Evolutionary conservation across 2,797 vertebrate genomes (phyloP).

Genomic region (Chiroxiphia lanceolata): DNA sequence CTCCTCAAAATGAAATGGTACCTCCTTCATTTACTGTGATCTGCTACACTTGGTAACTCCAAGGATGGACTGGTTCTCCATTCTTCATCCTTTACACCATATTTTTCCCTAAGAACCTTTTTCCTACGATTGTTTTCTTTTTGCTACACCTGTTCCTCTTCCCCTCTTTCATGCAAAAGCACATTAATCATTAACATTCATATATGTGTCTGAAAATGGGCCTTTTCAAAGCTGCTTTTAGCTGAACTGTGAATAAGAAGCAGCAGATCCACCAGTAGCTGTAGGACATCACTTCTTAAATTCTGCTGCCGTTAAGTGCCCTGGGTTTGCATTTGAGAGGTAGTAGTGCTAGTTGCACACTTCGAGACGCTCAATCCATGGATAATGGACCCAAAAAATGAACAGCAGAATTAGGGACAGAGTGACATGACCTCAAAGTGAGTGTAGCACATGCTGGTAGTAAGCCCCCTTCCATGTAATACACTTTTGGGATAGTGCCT

Average conservation of each 20-base stretch:
- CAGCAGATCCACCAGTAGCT: background rate
- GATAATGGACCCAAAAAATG: fast-evolving
- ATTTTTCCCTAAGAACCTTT: background rate
- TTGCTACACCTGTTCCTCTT: background rate
- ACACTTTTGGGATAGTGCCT: background rate
- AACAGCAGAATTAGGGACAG: background rate
- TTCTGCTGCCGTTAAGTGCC: background rate
- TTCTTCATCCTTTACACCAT: background rate
- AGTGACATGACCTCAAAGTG: background rate
- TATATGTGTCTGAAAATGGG: background rate
- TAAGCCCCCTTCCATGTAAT: background rate
- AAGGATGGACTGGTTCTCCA: background rate
- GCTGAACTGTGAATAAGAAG: background rate
- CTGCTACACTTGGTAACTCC: background rate
- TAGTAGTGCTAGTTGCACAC: fast-evolving
- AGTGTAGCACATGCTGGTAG: background rate
- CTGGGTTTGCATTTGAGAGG: background rate
- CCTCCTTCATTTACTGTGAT: background rate
- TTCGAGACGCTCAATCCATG: background rate
- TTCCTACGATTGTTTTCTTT: background rate
- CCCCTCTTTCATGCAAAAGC: background rate
- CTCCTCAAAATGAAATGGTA: background rate
- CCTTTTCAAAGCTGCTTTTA: background rate
- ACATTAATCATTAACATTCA: background rate
- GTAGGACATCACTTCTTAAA: background rate